phyloP scores from a whole-genome alignment of 2,888 invertebrate genomes.

The Timema podura region DNA sequence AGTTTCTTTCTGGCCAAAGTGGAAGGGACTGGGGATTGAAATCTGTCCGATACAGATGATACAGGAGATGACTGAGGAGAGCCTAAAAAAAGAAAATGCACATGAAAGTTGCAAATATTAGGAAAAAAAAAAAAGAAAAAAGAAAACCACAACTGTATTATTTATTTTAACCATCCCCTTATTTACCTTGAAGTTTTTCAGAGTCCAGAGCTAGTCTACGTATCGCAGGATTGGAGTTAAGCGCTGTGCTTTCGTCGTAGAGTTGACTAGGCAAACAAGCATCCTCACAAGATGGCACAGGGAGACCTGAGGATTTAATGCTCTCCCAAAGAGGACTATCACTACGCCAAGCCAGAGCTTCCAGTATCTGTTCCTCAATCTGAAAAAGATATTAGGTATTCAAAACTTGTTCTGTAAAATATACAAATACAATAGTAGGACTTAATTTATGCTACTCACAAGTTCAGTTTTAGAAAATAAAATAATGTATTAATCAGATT shows the following conservation, averaged over 20 bases:
- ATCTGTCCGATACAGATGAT: constrained; percentile 50
- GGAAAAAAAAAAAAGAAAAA: neutral
- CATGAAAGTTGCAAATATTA: neutral
- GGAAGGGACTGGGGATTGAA: constrained; percentile 59
- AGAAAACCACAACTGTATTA: neutral
- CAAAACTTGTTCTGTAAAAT: too few species aligned
- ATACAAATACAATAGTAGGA: too few species aligned
- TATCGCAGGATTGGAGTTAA: constrained; percentile 36
- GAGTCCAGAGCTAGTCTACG: constrained; percentile 17
- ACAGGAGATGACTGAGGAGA: constrained; percentile 37
- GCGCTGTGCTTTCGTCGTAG: constrained; percentile 28
- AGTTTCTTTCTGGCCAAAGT: constrained; percentile 44
- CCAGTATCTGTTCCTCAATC: constrained; percentile 93
- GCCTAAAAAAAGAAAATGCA: constrained; percentile 26
- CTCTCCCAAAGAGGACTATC: constrained; percentile 86
- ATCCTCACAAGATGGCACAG: constrained; percentile 75
- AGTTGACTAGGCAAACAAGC: constrained; percentile 61
- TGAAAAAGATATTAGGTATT: constrained; percentile 40
- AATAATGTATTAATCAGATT: too few species aligned
- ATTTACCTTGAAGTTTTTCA: too few species aligned
- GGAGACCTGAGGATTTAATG: constrained; percentile 54
- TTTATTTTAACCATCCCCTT: too few species aligned
- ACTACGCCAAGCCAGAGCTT: constrained; percentile 83
- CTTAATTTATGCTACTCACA: too few species aligned
- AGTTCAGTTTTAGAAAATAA: too few species aligned